Evolutionary conservation across 2,888 invertebrate genomes (phyloP).

Genomic region (Cephonodes hylas): DNA sequence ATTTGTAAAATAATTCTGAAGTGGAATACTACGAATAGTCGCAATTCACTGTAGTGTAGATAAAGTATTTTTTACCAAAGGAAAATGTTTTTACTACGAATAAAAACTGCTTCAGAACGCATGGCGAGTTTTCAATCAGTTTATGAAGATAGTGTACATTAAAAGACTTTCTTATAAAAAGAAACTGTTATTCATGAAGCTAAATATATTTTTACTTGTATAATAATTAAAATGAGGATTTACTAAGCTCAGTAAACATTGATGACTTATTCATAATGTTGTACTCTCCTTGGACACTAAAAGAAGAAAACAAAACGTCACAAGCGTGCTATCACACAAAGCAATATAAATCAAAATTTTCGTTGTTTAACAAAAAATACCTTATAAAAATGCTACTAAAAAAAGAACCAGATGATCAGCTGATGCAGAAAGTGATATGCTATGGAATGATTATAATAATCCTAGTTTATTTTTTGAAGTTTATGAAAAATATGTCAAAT

Average conservation of each 20-base stretch:
- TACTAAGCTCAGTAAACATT: neutral
- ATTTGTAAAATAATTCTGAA: no score
- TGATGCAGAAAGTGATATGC: constrained; percentile 36
- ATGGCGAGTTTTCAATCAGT: neutral
- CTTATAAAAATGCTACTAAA: constrained; percentile 46
- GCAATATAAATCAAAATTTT: constrained; percentile 17
- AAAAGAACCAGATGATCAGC: constrained; percentile 38
- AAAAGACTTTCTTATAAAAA: neutral
- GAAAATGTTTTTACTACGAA: neutral
- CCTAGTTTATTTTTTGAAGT: constrained; percentile 39
- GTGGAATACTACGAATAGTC: no score
- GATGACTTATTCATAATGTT: neutral
- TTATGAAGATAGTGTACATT: neutral
- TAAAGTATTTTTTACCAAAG: neutral
- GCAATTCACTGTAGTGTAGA: neutral
- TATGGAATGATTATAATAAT: constrained; percentile 39
- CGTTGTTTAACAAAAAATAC: constrained; percentile 6
- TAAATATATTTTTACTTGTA: neutral
- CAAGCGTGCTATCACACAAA: neutral
- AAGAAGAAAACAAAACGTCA: neutral
- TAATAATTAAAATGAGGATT: neutral
- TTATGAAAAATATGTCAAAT: constrained; percentile 31
- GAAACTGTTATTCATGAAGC: neutral
- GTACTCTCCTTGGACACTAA: neutral
- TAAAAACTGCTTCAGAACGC: neutral